Evolutionary conservation across 2,888 invertebrate species (phyloP).

Genomic region (Gnatocerus cornutus): DNA sequence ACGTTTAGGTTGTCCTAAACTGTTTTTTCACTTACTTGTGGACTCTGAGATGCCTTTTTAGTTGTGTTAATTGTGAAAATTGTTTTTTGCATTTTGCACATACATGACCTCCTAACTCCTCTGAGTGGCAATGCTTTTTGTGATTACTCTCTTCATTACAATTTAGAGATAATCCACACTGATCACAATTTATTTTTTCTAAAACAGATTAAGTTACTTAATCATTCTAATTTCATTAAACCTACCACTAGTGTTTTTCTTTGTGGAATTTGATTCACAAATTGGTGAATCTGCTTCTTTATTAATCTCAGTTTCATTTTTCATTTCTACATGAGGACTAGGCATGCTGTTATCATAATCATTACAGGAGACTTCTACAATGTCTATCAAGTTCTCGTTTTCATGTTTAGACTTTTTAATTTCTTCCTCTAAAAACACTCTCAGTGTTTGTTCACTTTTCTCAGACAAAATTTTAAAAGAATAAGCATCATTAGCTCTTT

Average conservation of each 20-base stretch:
- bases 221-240: too few species aligned
- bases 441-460: slow-evolving; percentile 52
- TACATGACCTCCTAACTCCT: slow-evolving; percentile 39
- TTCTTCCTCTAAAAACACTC: slow-evolving; percentile 21
- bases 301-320: too few species aligned
- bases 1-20: neutral
- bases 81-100: slow-evolving; percentile 54
- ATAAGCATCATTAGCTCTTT: slow-evolving; percentile 54
- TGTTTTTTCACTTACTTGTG: slow-evolving; percentile 50
- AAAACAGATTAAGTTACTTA: neutral
- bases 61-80: slow-evolving; percentile 49
- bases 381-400: neutral
- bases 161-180: slow-evolving; percentile 26
- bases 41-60: slow-evolving; percentile 52
- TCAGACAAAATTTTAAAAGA: slow-evolving; percentile 59
- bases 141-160: slow-evolving; percentile 13
- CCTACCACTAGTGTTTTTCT: too few species aligned
- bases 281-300: too few species aligned
- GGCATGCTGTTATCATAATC: too few species aligned
- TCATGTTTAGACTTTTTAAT: neutral
- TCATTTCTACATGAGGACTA: too few species aligned
- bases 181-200: neutral
- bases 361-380: neutral
- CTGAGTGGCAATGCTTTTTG: slow-evolving; percentile 40
- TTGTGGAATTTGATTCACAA: too few species aligned